Base-by-base conservation (phyloP, 1,140 invertebrate genomes). In the Drosophila bifasciata region DNA sequence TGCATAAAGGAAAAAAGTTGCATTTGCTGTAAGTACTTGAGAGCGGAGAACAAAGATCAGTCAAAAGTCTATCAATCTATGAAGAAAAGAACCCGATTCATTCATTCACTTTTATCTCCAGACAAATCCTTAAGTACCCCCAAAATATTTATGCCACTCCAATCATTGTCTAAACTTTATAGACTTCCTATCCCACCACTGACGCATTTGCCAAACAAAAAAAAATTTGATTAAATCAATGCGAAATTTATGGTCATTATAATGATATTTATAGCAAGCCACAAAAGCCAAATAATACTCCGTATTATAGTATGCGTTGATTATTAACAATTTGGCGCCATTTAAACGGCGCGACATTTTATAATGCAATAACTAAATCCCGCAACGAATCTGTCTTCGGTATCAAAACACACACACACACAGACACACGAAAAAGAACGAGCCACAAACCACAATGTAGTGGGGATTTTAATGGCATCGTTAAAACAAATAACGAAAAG, bases 271-370 rank as follows among this genome's bases (percentile, higher is more conserved):
- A 77, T 77, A 48, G 68, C 58, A 8, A 51, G 21, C 41, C 61
- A 62, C 61, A 45, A 73, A 76, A 76, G 32, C 56, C 66, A 46
- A 40, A 74, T n/a, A 79, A 78, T 49, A n/a, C n/a, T 49, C 53
- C 40, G 44, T 45, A 28, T 77, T 73, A 73, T 69, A 74, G 52
- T 51, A 43, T 36, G 46, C 44, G 25, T 32, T 19, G 73, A 62
- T 79, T 70, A 56, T 83, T 79, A 74, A 77, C 57, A 51, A 61
- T 55, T 77, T 80, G 80, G 80, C 80, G 80, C 81, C 80, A 44
- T 86, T 85, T 85, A 86, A 85, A 84, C 56, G 63, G 59, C 79
- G 58, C 50, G 50, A 70, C 51, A 50, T 67, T 70, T 83, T 75
- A 79, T 79, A 79, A 67, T 69, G 60, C 81, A 62, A 62, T 70